A percentile compares a stretch with the other conserved stretches of the same genome.
These are phyloP conservation scores for Damaliscus lunatus DNA, from an alignment of 2,113 vertebrate species.

Conservation along the genomic window DNA sequence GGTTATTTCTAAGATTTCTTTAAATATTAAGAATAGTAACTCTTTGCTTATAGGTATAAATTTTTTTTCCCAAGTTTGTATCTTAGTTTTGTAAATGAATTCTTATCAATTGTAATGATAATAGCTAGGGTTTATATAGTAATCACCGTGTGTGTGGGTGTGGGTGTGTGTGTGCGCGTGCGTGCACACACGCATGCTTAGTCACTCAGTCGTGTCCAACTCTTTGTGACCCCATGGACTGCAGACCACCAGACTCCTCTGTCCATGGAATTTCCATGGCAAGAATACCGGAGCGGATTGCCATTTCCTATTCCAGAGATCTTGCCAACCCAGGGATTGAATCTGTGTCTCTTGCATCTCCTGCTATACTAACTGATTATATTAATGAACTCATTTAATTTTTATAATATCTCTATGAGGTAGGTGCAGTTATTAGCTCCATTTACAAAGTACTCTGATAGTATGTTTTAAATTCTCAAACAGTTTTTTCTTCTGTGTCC, in stretches of 20 bases:
- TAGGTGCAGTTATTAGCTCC: background rate
- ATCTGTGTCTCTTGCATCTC: background rate
- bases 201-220: background rate
- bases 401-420: background rate
- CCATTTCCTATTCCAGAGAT: background rate
- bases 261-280: background rate
- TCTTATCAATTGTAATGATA: background rate
- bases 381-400: constrained; percentile 20
- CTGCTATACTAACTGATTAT: background rate
- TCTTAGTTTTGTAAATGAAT: constrained; percentile 31
- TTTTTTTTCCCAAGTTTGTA: background rate
- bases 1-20: constrained; percentile 28
- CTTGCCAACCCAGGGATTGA: background rate
- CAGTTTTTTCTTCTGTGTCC: background rate
- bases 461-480: constrained; percentile 19
- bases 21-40: background rate
- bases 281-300: background rate
- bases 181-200: rapidly evolving
- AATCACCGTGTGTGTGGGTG: background rate
- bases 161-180: background rate
- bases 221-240: background rate
- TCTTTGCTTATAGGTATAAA: background rate
- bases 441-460: background rate
- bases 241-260: background rate
- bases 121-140: background rate